Percentiles rank a stretch among this genome's conserved stretches.
Evolutionary conservation across 1,140 invertebrate species (phyloP).

Genomic region (Saccostrea cuccullata): DNA sequence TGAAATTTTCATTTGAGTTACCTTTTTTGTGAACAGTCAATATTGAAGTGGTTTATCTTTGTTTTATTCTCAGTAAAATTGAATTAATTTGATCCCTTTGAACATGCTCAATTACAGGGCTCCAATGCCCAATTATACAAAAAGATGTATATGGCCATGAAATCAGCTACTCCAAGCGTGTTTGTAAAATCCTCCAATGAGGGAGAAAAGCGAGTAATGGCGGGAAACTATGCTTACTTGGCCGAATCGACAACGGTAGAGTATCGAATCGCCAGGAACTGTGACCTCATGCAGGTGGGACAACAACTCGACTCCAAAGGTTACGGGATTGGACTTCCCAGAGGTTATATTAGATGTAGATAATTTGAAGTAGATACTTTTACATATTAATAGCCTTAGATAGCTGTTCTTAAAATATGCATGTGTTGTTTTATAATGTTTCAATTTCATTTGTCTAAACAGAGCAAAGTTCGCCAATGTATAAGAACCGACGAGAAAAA

Average conservation of each 20-base stretch:
- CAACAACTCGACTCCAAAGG: slow-evolving; percentile 16
- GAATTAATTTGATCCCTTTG: too few species aligned
- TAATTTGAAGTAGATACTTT: background rate
- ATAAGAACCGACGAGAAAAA: too few species aligned
- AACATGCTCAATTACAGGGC: background rate
- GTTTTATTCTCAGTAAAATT: background rate
- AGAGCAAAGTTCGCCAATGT: too few species aligned
- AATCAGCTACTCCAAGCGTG: background rate
- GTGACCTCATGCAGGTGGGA: slow-evolving; percentile 34
- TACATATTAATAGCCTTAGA: too few species aligned
- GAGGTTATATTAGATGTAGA: background rate
- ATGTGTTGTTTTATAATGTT: too few species aligned
- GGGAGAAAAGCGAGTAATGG: slow-evolving; percentile 34
- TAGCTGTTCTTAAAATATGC: too few species aligned
- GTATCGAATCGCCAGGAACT: background rate
- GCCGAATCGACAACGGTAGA: slow-evolving; percentile 27
- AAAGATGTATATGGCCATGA: background rate
- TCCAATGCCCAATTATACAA: background rate
- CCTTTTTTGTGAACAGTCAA: background rate
- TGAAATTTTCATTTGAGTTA: background rate
- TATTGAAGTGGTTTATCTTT: background rate
- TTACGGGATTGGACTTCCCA: slow-evolving; percentile 4
- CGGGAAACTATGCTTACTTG: slow-evolving; percentile 26
- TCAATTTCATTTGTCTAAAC: too few species aligned
- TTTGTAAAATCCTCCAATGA: background rate